These are phyloP conservation scores for Mythimna vitellina DNA, from an alignment of 2,888 invertebrate species.

Conservation along the genomic window DNA sequence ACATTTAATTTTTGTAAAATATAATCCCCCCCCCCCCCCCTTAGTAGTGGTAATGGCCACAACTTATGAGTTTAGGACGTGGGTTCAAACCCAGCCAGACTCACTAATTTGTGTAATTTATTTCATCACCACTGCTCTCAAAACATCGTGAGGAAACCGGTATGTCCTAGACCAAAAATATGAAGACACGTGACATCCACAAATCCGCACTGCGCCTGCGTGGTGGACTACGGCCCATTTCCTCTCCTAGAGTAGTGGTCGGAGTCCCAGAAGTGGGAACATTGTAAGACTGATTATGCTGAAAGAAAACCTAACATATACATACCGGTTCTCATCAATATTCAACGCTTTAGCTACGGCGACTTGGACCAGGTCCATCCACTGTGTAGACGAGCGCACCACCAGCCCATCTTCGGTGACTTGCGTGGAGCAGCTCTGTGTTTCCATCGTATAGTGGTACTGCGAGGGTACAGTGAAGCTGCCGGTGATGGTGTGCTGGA, in stretches of 20 bases:
- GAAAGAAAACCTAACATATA: constrained; percentile 4
- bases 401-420: constrained; percentile 70
- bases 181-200: no score
- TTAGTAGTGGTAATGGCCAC: neutral
- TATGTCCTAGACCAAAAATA: no score
- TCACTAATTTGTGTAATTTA: no score
- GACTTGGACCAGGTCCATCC: constrained; percentile 91
- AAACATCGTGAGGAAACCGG: no score
- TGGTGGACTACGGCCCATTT: no score
- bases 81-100: no score
- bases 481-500: constrained; percentile 90
- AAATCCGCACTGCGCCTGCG: no score
- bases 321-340: constrained; percentile 91
- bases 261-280: no score
- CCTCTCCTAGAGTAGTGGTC: no score
- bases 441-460: constrained; percentile 95
- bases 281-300: no score
- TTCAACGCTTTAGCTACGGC: constrained; percentile 89
- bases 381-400: constrained; percentile 91
- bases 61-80: no score
- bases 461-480: constrained; percentile 90
- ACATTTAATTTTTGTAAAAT: neutral
- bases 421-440: constrained; percentile 89
- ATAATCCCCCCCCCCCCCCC: neutral
- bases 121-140: no score